Base-by-base conservation (phyloP, 2,888 invertebrate species). In the Notocelia uddmanniana region DNA sequence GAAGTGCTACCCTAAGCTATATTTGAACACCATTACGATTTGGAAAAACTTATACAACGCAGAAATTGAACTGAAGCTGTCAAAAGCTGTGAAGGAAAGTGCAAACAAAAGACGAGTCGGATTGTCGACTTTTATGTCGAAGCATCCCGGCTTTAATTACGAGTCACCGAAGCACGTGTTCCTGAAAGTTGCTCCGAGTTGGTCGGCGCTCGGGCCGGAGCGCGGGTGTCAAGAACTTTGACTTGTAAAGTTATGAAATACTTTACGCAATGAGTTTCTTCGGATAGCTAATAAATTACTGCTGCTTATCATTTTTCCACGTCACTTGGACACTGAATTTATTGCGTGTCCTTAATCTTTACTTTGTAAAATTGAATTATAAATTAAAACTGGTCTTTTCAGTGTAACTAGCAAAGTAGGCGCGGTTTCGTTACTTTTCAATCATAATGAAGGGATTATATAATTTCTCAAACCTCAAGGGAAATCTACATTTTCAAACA, bases 221-320 rank as follows among this genome's bases (percentile, higher is more conserved):
- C 11, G 18, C 19, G 58, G 19, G 58, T 37, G 58, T 23, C 59
- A 23, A 60, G 26, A 48, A 48, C 21, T 34, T 26, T 34, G 58
- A 58, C 45, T 48, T 41, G 60, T 60, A 26, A 60, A 60, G 45
- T 60, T 60, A 18, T 10, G 45, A 45, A 60, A 60, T 60, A 60
- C n/a, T 60, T 60, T 60, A 57, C 34, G 60, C 45, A 60, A 45
- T 26, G 41, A 60, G 23, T 60, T 45, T 60, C 18, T 15, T 23
- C 54, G 10, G 23, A 23, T 8, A 2, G 11, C 34, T 37, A 37
- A 19, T 58, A 26, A 60, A 45, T 48, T 26, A 60, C n/a, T 18
- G n/a, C 41, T n/a, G 23, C 23, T 60, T 45, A 45, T 60, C 26
- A 41, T 26, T 45, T 45, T 60, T 23, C 13, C 23, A 21, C 21